Percentiles rank a stretch among this genome's conserved stretches.
These are phyloP conservation scores for Barbus barbus DNA, from an alignment of 2,113 vertebrate genomes.

Conservation along the genomic window DNA sequence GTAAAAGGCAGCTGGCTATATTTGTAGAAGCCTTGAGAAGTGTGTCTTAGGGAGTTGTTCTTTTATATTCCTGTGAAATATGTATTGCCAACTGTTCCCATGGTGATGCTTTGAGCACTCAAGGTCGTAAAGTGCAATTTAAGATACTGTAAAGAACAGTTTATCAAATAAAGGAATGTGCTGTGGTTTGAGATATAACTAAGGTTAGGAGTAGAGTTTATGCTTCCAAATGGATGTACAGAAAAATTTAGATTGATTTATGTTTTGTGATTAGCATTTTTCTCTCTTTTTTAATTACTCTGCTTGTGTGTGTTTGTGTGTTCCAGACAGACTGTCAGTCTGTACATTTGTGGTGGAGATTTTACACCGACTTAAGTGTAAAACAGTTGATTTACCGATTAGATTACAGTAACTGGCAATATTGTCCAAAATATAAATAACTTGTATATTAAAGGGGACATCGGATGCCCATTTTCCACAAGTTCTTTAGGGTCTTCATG, in stretches of 20 bases:
- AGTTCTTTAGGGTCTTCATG: too few species aligned
- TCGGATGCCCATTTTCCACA: too few species aligned
- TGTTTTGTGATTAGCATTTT: too few species aligned
- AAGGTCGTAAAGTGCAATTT: constrained; percentile 9
- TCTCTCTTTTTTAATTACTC: too few species aligned
- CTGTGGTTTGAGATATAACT: not conserved
- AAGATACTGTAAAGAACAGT: not conserved
- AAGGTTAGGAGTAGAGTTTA: not conserved
- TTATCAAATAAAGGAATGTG: constrained; percentile 12
- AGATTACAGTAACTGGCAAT: not conserved
- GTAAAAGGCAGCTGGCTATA: not conserved
- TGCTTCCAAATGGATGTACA: too few species aligned
- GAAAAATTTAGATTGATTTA: too few species aligned
- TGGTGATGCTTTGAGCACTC: constrained; percentile 36
- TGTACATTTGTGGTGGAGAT: not conserved
- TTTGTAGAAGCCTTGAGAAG: not conserved
- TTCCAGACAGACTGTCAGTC: not conserved
- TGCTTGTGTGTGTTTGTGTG: not conserved
- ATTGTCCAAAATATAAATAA: too few species aligned
- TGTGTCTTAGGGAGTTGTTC: not conserved
- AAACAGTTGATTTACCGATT: too few species aligned
- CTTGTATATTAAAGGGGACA: too few species aligned
- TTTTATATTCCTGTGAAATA: constrained; percentile 15
- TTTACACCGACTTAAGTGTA: not conserved
- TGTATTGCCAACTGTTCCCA: constrained; percentile 32